Evolutionary conservation across 2,113 vertebrate genomes (phyloP), one percentile per base, ranked within the genome.

Genomic region (Hirundichthys speculiger): DNA sequence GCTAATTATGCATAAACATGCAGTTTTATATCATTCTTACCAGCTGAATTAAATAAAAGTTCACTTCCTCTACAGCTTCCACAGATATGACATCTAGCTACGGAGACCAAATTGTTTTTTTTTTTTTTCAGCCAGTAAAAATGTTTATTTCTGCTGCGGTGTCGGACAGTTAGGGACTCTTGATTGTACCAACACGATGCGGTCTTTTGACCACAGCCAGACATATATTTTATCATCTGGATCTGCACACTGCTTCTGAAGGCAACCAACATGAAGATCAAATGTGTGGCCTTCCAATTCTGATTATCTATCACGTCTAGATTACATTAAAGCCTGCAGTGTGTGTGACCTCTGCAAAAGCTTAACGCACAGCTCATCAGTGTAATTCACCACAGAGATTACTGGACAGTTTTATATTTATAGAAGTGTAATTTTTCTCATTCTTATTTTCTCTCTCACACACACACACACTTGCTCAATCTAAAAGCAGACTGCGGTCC

Each of bases 181-280:
- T 34, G 7, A 2, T 34, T 34, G 30, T 34, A 9, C 30, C 30
- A 34, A 34, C 30, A 34, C 30, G 11, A 6, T 34, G 30, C 11
- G 7, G 11, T 7, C 7, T 34, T 34, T 34, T 10, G 6, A 34
- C 9, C 3, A 2, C 30, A 34, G 30, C 30, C 55, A 19, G 39
- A 19, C 10, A 43, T 42, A 50, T 41, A 19, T 65, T 64, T 59
- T 5, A 74, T 41, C n/a, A 53, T 12, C 12, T 2, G 16, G 34
- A 30, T 45, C 25, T 15, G n/a, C 2, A 4, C 21, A 40, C 41
- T 27, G 30, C 20, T 48, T 21, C 20, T 41, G 21, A n/a, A 54
- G 30, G 14, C 20, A 12, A 5, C 45, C 18, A 19, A 46, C 12
- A 24, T 21, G 14, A 13, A 41, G 16, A 53, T 47, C 39, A 22